These are phyloP conservation scores for Prenolepis imparis DNA, from an alignment of 2,888 invertebrate genomes.

Conservation along the genomic window DNA sequence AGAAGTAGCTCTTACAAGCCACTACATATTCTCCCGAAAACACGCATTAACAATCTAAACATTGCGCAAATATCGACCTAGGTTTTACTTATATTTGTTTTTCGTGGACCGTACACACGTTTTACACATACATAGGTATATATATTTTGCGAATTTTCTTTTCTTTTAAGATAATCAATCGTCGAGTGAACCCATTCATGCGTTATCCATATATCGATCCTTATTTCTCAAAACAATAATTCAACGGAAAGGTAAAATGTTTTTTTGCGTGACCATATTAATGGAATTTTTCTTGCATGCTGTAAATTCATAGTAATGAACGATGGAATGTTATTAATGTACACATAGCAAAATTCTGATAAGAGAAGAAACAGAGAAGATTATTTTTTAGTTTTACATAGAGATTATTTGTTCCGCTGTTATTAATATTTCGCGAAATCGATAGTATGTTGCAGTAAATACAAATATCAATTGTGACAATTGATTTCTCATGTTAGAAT, in stretches of 20 bases:
- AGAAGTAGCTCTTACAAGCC: constrained; percentile 42
- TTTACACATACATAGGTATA: not conserved
- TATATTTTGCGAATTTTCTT: not conserved
- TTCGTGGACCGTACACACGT: not conserved
- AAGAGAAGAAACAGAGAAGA: not conserved
- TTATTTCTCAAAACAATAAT: constrained; percentile 14
- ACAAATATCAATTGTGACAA: constrained; percentile 13
- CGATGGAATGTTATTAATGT: constrained; percentile 5
- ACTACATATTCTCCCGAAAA: constrained; percentile 18
- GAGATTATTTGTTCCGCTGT: not conserved
- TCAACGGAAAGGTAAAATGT: not conserved
- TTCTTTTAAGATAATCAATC: constrained; percentile 34
- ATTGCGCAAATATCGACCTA: constrained; percentile 26
- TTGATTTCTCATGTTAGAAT: constrained; percentile 19
- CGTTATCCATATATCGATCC: constrained; percentile 19
- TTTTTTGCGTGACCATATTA: not conserved
- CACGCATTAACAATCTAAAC: constrained; percentile 50
- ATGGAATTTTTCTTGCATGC: constrained; percentile 17
- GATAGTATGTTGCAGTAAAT: not conserved
- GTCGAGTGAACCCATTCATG: not conserved
- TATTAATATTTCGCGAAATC: constrained; percentile 12
- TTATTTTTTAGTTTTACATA: constrained; percentile 24
- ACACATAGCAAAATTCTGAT: not conserved
- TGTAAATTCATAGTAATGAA: constrained; percentile 6
- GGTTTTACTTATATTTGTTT: constrained; percentile 43